Conservation (phyloP, 2,888 invertebrate species). For the Tillus elongatus region DNA sequence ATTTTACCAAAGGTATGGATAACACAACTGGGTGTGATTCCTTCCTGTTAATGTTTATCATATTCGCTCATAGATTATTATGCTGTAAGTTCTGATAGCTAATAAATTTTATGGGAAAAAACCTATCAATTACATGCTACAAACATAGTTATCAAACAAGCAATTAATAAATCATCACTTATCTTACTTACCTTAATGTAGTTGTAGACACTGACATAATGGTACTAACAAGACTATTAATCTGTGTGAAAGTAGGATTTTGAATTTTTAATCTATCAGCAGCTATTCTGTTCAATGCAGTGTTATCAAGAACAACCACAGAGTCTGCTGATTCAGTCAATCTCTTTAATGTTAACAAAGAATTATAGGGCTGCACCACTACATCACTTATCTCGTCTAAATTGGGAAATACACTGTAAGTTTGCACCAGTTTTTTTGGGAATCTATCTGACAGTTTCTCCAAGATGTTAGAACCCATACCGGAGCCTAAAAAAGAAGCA, state of each 20-base stretch:
- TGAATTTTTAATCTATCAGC: slow-evolving; percentile 89
- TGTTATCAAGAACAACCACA: slow-evolving; percentile 95
- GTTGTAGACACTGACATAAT: slow-evolving; percentile 98
- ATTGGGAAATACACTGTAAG: slow-evolving; percentile 98
- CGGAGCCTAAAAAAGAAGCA: no score
- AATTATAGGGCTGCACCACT: slow-evolving; percentile 94
- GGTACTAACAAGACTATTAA: slow-evolving; percentile 93
- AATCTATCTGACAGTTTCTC: slow-evolving; percentile 86
- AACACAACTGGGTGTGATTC: no score
- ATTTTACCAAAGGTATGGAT: no score
- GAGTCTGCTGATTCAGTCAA: slow-evolving; percentile 94
- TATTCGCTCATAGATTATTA: no score
- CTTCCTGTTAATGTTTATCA: no score
- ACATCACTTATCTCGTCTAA: slow-evolving; percentile 94
- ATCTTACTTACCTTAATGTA: slow-evolving; percentile 72
- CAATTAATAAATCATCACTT: no score
- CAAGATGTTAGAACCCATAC: slow-evolving; percentile 93
- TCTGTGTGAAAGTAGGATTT: slow-evolving; percentile 93
- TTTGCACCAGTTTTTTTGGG: slow-evolving; percentile 95
- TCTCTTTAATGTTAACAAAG: slow-evolving; percentile 85
- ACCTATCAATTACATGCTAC: no score
- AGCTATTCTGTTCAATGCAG: slow-evolving; percentile 89
- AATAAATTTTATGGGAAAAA: no score
- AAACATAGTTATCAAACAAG: no score
- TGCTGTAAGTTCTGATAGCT: no score